A percentile compares a stretch with the other conserved stretches of the same genome.
phyloP scores from a whole-genome alignment of 2,888 invertebrate species.

The Phorcus lineatus region DNA sequence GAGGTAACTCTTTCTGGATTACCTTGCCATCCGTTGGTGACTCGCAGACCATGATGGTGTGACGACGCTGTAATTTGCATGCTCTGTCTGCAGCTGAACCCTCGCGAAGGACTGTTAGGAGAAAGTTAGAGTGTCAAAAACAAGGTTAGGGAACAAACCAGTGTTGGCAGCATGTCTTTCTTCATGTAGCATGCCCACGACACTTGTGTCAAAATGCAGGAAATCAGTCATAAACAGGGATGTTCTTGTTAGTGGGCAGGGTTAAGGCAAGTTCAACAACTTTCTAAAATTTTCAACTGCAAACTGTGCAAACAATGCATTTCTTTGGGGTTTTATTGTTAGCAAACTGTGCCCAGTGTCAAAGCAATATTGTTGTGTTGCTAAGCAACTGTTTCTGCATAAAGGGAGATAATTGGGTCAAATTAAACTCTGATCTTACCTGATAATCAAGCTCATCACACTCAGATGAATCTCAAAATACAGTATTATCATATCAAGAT shows the following conservation, averaged over 20 bases:
- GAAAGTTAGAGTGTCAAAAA: neutral
- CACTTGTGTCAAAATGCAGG: too few relatives aligned
- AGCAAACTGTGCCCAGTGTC: too few relatives aligned
- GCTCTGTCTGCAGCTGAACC: slow-evolving; percentile 6
- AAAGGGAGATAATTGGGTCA: neutral
- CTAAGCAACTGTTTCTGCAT: too few relatives aligned
- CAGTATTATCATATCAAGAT: neutral
- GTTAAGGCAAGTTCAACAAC: too few relatives aligned
- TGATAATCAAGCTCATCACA: neutral
- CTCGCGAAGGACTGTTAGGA: slow-evolving; percentile 33
- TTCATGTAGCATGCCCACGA: too few relatives aligned
- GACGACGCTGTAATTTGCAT: slow-evolving; percentile 56
- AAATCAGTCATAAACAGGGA: too few relatives aligned
- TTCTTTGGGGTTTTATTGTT: too few relatives aligned
- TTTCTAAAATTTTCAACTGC: too few relatives aligned
- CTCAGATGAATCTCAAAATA: neutral
- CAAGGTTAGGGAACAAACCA: neutral
- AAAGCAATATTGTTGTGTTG: neutral
- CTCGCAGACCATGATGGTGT: slow-evolving; percentile 70
- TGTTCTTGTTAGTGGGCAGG: too few relatives aligned
- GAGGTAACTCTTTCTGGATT: slow-evolving; percentile 40
- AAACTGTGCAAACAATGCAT: too few relatives aligned
- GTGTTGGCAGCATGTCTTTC: too few relatives aligned
- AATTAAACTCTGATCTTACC: neutral
- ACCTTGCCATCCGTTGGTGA: slow-evolving; percentile 55